Evolutionary conservation across 2,888 invertebrate genomes (phyloP).

Genomic region (Tinea trinotella): DNA sequence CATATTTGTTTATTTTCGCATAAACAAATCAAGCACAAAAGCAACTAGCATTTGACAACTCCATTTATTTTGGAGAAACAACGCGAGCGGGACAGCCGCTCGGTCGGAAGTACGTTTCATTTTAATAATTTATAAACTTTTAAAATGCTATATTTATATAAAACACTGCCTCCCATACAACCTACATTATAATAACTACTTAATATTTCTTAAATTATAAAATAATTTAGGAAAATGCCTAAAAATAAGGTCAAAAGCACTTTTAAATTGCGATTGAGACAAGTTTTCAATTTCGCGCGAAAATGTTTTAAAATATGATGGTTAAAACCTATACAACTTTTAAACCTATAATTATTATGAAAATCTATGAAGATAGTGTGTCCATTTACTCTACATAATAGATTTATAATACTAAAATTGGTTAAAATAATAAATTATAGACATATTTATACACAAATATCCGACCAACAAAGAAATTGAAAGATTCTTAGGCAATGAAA

Average conservation of each 20-base stretch:
- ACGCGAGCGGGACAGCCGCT: conserved; percentile 39
- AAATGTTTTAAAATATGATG: conserved; percentile 24
- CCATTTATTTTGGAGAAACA: conserved; percentile 28
- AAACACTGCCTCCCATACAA: too few species aligned
- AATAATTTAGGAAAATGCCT: background rate
- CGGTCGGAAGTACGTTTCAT: conserved; percentile 39
- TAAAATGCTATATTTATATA: conserved; percentile 20
- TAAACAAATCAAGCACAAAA: conserved; percentile 40
- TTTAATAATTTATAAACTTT: conserved; percentile 27
- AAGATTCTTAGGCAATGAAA: too few species aligned
- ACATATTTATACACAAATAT: too few species aligned
- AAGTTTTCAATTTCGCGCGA: background rate
- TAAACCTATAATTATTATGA: too few species aligned
- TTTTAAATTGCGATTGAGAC: background rate
- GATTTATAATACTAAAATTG: too few species aligned
- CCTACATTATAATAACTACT: background rate
- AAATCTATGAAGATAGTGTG: too few species aligned
- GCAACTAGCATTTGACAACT: conserved; percentile 56
- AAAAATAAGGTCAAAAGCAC: background rate
- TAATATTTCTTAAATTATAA: background rate
- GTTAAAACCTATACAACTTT: too few species aligned
- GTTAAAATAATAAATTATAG: too few species aligned
- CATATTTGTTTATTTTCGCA: conserved; percentile 42
- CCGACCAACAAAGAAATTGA: too few species aligned
- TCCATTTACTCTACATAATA: too few species aligned